These are phyloP conservation scores for Steinernema khuongi DNA, from an alignment of 1,140 invertebrate genomes.

Conservation along the genomic window DNA sequence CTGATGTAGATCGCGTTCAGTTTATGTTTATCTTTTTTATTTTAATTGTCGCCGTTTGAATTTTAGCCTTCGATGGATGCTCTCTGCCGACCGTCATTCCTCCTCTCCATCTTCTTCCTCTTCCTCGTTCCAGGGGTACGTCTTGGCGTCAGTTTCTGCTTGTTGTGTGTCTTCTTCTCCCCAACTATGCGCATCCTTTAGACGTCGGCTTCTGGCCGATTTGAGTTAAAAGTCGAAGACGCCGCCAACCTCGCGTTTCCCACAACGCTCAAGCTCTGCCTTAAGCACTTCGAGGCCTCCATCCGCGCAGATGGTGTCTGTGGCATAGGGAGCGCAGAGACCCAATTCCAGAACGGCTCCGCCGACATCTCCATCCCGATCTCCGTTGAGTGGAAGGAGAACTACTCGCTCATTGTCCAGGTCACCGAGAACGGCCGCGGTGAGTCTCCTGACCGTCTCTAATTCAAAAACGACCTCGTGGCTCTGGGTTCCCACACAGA, in stretches of 20 bases:
- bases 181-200: neutral
- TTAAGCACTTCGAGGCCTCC: neutral
- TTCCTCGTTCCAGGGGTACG: no score
- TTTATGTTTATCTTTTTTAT: no score
- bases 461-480: neutral
- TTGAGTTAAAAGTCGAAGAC: neutral
- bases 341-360: neutral
- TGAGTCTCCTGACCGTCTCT: conserved; percentile 8
- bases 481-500: neutral
- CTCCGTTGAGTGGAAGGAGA: neutral
- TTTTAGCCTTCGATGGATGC: no score
- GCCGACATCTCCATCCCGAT: neutral
- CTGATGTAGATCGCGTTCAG: no score
- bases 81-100: no score
- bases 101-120: no score
- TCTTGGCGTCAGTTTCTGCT: no score
- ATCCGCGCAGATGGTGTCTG: neutral
- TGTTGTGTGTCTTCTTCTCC: no score
- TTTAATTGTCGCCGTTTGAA: no score
- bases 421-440: neutral
- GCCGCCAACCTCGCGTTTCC: neutral
- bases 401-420: conserved; percentile 3
- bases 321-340: neutral
- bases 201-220: neutral
- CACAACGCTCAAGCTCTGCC: neutral